Evolutionary conservation across 2,797 vertebrate genomes (phyloP).

Genomic region (Dallia pectoralis): DNA sequence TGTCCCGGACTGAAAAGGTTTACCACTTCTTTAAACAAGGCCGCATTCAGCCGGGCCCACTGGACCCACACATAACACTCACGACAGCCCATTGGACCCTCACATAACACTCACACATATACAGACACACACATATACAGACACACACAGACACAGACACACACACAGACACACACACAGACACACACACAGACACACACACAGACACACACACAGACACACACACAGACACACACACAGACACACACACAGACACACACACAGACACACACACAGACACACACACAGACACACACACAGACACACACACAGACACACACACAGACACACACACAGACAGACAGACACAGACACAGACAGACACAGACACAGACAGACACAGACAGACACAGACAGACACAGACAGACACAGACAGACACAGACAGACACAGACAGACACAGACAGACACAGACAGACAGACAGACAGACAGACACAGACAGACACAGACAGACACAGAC

Average conservation of each 20-base stretch:
- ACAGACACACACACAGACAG: too few species aligned
- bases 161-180: neutral
- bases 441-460: too few species aligned
- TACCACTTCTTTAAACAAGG: slow-evolving; percentile 62
- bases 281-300: too few species aligned
- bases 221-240: too few species aligned
- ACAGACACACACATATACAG: neutral
- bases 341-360: too few species aligned
- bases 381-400: slow-evolving; percentile 18
- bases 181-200: neutral
- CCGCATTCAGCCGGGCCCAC: slow-evolving; percentile 45
- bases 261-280: slow-evolving; percentile 18
- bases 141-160: slow-evolving; percentile 4
- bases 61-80: slow-evolving; percentile 67
- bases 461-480: too few species aligned
- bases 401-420: slow-evolving; percentile 15
- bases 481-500: too few species aligned
- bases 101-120: slow-evolving; percentile 2
- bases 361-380: too few species aligned
- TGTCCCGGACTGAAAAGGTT: slow-evolving; percentile 68
- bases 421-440: too few species aligned
- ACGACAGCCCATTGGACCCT: slow-evolving; percentile 29
- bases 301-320: neutral
- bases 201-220: too few species aligned
- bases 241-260: too few species aligned